Evolutionary conservation across 2,113 vertebrate species (phyloP), one percentile per base, ranked within the genome.

Genomic region (Potamarius usumacintae): DNA sequence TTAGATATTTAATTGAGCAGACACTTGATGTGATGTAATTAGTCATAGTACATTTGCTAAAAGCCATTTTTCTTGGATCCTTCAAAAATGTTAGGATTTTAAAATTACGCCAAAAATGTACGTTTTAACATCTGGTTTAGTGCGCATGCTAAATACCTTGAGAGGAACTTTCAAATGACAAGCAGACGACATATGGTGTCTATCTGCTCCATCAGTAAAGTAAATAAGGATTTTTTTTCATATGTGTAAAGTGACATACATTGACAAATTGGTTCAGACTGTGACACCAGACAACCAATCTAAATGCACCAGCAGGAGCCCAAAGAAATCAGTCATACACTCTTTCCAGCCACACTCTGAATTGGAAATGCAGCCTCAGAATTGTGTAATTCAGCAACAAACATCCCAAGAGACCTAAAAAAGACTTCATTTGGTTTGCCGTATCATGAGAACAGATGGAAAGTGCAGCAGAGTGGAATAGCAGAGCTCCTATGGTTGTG

Each of bases 381-480:
- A 88, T 86, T 67, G 82, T 82, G 71, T 81, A 82, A 89, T 76
- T 87, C 71, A 72, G 71, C 42, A 82, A 88, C 89, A 89, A 87
- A 82, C 53, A 85, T 90, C 90, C 93, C 72, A 89, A 88, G 52
- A 84, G 85, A 86, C 87, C 71, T 87, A 87, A 88, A 91, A 91
- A 86, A 86, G 90, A 90, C 86, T 71, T 91, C 83, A 79, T 88
- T 86, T 92, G 89, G 89, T 89, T 58, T 25, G 58, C 62, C 60
- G 53, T 55, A 30, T 85, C 87, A 89, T 92, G 85, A 88, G 93
- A 93, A 92, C 91, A 93, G 91, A 94, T 93, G 92, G 89, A 89
- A 69, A 83, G 87, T 89, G 87, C 89, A 88, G 89, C 85, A 77
- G 82, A 63, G 85, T 87, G 86, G 90, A 88, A 91, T 78, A 90